Evolutionary conservation across 2,888 invertebrate species (phyloP), one percentile per base, ranked within the genome.

Genomic region (Stictocephala bisonia): DNA sequence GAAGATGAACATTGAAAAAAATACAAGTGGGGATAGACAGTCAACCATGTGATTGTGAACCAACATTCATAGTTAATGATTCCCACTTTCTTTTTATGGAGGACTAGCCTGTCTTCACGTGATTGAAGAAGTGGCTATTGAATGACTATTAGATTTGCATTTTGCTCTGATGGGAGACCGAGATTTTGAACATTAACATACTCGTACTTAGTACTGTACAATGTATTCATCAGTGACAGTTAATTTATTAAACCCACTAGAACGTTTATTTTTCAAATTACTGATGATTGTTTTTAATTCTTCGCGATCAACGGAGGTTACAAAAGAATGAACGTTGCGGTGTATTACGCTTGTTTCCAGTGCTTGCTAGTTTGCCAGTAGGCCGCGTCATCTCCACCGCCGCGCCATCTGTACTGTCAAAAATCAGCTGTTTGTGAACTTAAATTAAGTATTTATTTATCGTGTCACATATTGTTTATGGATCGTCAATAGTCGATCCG

Each of bases 401-500:
- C 15, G 50, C 50, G 50, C 15, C 50, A 50, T 24, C 50, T 50
- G 50, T 50, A 18, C 3, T 2, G 50, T 50, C 50, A 50, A 50
- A 18, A 50, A 50, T 50, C 50, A 50, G 50, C 50, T 50, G 50
- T 20, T 50, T 24, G 50, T 50, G 2, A 50, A 50, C 11, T 18
- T 50, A 18, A 50, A 50, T 20, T 50, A 50, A 50, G 50, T 50
- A 50, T 50, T 50, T 50, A 24, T 50, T 50, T 50, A 50, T 18
- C 50, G 50, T 20, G 50, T 20, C 50, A 50, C 50, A 50, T 18
- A 50, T 15, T 18, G 50, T 50, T 50, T 50, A 24, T 18, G 50
- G 50, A 2, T 50, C 50, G 18, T 50, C 22, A 50, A 50, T 50
- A 50, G 22, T 20, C 18, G 22, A 7, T 20, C 11, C 24, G 4